phyloP scores from a whole-genome alignment of 2,888 invertebrate genomes.

The Lasioglossum zephyrum region DNA sequence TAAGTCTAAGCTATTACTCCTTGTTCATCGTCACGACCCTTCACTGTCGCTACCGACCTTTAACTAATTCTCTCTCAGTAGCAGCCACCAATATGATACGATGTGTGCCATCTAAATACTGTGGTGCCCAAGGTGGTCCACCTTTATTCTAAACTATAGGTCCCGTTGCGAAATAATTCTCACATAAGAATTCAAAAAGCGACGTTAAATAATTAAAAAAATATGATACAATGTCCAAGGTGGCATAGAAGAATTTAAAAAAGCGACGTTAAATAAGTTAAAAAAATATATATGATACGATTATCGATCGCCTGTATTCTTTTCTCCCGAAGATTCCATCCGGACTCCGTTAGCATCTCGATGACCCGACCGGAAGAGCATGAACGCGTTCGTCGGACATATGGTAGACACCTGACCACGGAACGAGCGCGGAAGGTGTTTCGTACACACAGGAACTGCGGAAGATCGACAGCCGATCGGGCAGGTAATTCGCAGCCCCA shows the following conservation, averaged over 20 bases:
- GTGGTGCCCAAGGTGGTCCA: no score
- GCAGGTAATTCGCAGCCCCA: slow-evolving; percentile 10
- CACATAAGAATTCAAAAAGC: no score
- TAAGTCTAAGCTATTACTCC: background rate
- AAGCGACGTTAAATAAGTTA: no score
- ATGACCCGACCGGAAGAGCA: slow-evolving; percentile 14
- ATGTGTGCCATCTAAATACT: no score
- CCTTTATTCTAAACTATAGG: no score
- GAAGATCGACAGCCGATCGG: slow-evolving; percentile 9
- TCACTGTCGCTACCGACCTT: background rate
- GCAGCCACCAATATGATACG: background rate
- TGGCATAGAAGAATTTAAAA: no score
- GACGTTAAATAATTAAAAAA: no score
- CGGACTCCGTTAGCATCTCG: slow-evolving; percentile 1
- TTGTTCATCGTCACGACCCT: background rate
- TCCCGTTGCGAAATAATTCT: no score
- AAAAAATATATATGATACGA: background rate
- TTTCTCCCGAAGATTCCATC: no score
- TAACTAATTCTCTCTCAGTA: background rate
- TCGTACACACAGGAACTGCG: background rate
- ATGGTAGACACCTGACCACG: slow-evolving; percentile 46
- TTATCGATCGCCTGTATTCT: no score
- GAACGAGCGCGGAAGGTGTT: slow-evolving; percentile 18
- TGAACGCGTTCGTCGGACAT: slow-evolving; percentile 33
- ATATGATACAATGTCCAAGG: no score